phyloP scores from a whole-genome alignment of 2,888 invertebrate genomes.

The Drosophila mulleri region DNA sequence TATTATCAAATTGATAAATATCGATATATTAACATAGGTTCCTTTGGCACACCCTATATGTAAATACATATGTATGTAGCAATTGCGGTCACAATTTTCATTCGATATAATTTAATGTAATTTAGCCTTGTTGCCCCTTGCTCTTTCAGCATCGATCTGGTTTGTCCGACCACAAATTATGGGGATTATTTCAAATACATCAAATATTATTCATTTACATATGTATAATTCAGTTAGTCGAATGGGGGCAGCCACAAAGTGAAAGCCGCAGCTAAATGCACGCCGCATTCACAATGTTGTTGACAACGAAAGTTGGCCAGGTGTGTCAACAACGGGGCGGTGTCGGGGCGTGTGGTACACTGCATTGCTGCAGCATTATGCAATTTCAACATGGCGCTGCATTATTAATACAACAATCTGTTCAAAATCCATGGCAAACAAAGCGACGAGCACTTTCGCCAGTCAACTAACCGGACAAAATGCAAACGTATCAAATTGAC shows the following conservation, averaged over 20 bases:
- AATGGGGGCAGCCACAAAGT: conserved; percentile 22
- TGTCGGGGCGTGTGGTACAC: conserved; percentile 24
- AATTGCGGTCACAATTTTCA: not conserved
- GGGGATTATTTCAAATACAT: conserved; percentile 6
- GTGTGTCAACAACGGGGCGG: too few relatives aligned
- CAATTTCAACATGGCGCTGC: conserved; percentile 64
- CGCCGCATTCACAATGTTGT: conserved; percentile 20
- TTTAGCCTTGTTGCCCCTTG: not conserved
- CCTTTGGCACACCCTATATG: not conserved
- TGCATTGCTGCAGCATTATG: conserved; percentile 60
- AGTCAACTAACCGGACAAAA: conserved; percentile 21
- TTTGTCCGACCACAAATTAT: conserved; percentile 6
- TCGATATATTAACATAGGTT: not conserved
- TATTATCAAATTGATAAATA: not conserved
- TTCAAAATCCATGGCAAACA: conserved; percentile 63
- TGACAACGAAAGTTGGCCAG: not conserved
- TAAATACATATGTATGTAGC: not conserved
- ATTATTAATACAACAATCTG: conserved; percentile 65
- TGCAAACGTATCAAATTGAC: conserved; percentile 21
- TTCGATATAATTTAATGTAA: not conserved
- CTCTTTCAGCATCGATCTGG: not conserved
- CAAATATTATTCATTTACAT: conserved; percentile 11
- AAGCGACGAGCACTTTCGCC: conserved; percentile 32
- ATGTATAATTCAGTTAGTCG: conserved; percentile 8
- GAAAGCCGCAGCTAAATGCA: conserved; percentile 47